Evolutionary conservation across 1,140 invertebrate genomes (phyloP), one percentile per base, ranked within the genome.

Genomic region (Drosophila ficusphila): DNA sequence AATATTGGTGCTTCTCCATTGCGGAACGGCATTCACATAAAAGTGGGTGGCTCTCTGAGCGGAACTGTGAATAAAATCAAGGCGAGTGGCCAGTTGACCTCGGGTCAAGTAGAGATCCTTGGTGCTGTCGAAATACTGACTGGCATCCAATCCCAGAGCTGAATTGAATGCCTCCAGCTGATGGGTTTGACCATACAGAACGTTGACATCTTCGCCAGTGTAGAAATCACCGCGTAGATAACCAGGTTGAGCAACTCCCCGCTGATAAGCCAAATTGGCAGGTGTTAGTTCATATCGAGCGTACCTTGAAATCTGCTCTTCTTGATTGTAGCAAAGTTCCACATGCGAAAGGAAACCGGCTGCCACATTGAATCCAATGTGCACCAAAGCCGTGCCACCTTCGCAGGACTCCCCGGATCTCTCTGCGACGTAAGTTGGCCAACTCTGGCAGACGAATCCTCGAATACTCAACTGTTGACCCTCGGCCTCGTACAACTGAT

Each of bases 41-140:
- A 93, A 94, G 79, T 94, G 95, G 0, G 94, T 94, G 1, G 94
- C 91, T 0, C 93, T 92, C 75, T 95, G 94, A 16, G 93, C 93
- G 2, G 93, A 90, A 0, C 92, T 94, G 54, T 93, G 94, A 1
- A 95, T 91, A 42, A 93, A 94, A 79, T 96, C 94, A 12, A 92
- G 93, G 56, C 94, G 94, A 2, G 94, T 94, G 0, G 93, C 91
- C 9, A 95, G 90, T 61, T 95, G 95, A 11, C 95, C 95, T 21
- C 94, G 91, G 0, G 94, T 92, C 44, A 95, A 73, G 76, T 91
- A 89, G n/a, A 72, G 54, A 33, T 74, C 81, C 12, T 23, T 48
- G 23, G 94, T 90, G 46, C 54, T 74, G 29, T 90, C 78, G 14
- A 90, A 71, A 14, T 86, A 89, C 19, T 64, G 25, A 16, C 61